These are phyloP conservation scores for Amia ocellicauda DNA, from an alignment of 2,113 vertebrate genomes.

Conservation along the genomic window DNA sequence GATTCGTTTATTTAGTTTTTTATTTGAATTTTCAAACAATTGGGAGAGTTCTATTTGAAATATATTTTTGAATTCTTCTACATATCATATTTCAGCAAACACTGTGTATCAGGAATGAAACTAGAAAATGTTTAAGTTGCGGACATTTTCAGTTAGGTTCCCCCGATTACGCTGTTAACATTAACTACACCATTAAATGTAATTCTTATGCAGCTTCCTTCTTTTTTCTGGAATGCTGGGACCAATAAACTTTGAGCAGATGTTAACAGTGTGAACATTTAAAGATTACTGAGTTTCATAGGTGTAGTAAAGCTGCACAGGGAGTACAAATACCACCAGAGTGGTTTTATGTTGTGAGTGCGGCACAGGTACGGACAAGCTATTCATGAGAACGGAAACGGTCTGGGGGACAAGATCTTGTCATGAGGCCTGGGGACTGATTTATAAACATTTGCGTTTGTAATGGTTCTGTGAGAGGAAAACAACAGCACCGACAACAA, in stretches of 20 bases:
- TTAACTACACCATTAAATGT: constrained; percentile 76
- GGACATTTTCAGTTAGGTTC: constrained; percentile 38
- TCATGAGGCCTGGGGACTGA: not conserved
- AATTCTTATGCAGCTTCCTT: constrained; percentile 69
- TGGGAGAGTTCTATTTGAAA: no score
- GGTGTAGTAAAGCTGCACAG: constrained; percentile 89
- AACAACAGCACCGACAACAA: no score
- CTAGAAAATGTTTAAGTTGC: not conserved
- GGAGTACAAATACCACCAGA: constrained; percentile 81
- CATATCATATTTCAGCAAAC: no score
- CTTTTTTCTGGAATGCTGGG: constrained; percentile 77
- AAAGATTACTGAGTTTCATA: constrained; percentile 89
- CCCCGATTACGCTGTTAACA: constrained; percentile 68
- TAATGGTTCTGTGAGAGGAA: not conserved
- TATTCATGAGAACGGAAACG: constrained; percentile 71
- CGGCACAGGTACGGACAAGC: constrained; percentile 69
- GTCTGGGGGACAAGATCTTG: constrained; percentile 49
- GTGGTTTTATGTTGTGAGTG: constrained; percentile 80
- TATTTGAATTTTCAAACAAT: no score
- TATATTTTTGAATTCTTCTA: no score
- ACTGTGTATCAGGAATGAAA: no score
- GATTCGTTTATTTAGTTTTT: no score
- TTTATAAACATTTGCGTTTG: not conserved
- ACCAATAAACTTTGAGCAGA: constrained; percentile 95
- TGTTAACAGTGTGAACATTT: constrained; percentile 96